phyloP scores from a whole-genome alignment of 2,888 invertebrate genomes.

The Mellilla xanthometata region DNA sequence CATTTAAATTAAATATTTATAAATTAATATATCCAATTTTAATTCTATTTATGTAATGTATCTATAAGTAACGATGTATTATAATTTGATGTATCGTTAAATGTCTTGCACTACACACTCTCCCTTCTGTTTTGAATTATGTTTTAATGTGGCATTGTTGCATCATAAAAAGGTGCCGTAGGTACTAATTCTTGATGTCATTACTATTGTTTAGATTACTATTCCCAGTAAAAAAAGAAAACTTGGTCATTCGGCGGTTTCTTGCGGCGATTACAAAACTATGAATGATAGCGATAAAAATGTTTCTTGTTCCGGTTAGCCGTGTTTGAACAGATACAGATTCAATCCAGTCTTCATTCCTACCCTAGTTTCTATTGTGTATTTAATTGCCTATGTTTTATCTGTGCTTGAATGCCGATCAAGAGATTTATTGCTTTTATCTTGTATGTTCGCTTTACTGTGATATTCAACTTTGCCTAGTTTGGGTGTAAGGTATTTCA shows the following conservation, averaged over 20 bases:
- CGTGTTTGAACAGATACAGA: constrained; percentile 2
- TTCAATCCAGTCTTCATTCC: constrained; percentile 11
- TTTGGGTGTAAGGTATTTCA: not conserved
- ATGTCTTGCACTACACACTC: too few relatives aligned
- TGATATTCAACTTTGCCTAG: not conserved
- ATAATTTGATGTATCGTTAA: too few relatives aligned
- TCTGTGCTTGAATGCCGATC: constrained; percentile 7
- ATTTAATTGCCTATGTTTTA: constrained; percentile 7
- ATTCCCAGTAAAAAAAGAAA: not conserved
- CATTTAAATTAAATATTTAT: too few relatives aligned
- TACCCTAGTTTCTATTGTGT: constrained; percentile 4
- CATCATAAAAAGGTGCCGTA: not conserved
- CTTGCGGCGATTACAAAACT: too few relatives aligned
- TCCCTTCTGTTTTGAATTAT: not conserved
- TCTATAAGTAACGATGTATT: too few relatives aligned
- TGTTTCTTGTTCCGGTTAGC: constrained; percentile 4
- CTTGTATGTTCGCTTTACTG: not conserved
- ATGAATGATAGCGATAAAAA: too few relatives aligned
- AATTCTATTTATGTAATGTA: too few relatives aligned
- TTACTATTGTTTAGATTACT: too few relatives aligned
- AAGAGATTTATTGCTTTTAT: constrained; percentile 8
- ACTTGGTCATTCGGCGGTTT: not conserved
- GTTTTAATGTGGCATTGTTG: not conserved
- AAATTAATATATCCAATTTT: too few relatives aligned
- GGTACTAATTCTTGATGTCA: too few relatives aligned